Evolutionary conservation across 2,888 invertebrate species (phyloP).

Genomic region (Conops quadrifasciatus): DNA sequence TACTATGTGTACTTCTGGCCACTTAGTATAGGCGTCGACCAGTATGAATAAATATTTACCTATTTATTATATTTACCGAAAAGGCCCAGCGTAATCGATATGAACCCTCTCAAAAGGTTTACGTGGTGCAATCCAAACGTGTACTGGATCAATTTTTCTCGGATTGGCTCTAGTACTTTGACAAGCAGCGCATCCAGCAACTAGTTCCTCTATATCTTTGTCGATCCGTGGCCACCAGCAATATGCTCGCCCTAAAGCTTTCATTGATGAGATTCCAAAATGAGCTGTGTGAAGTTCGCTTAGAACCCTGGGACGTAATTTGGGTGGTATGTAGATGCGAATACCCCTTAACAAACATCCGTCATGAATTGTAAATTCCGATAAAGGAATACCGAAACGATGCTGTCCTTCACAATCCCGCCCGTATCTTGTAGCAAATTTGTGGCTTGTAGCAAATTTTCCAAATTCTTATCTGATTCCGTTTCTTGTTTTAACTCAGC

Average conservation of each 20-base stretch:
- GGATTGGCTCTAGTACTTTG: constrained; percentile 34
- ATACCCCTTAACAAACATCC: neutral
- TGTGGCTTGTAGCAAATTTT: neutral
- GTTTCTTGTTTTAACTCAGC: neutral
- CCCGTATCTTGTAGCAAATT: too few relatives aligned
- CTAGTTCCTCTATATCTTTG: constrained; percentile 38
- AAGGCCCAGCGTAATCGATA: constrained; percentile 44
- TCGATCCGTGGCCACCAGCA: constrained; percentile 44
- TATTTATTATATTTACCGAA: too few relatives aligned
- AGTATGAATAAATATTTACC: constrained; percentile 41
- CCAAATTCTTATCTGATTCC: neutral
- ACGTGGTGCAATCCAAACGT: constrained; percentile 32
- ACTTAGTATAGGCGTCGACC: constrained; percentile 43
- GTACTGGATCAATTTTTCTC: constrained; percentile 28
- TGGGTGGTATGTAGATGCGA: neutral
- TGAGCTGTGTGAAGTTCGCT: neutral
- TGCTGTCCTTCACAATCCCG: constrained; percentile 4
- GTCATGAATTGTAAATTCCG: neutral
- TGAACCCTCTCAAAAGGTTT: constrained; percentile 44
- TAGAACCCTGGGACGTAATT: neutral
- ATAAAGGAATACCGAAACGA: neutral
- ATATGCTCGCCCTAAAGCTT: constrained; percentile 44
- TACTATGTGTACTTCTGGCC: constrained; percentile 47
- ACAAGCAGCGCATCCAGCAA: constrained; percentile 40
- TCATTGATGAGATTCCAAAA: constrained; percentile 34